Evolutionary conservation across 2,113 vertebrate genomes (phyloP).

Genomic region (Alethe diademata): DNA sequence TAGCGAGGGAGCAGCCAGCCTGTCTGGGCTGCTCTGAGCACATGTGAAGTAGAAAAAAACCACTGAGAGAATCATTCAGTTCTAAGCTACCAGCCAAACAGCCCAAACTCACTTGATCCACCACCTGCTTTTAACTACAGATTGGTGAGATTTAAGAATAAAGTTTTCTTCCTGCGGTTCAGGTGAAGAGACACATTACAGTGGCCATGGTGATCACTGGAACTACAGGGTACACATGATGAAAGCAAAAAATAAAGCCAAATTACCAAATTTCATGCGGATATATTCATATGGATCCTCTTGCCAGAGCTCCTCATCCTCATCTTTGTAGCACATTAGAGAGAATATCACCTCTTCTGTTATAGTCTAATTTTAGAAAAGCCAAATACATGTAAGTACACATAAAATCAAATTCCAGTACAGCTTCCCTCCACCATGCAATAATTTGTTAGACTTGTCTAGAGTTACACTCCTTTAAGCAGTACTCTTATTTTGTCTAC

Average conservation of each 20-base stretch:
- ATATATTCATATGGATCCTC: constrained; percentile 97
- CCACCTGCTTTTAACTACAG: neutral
- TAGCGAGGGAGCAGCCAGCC: neutral
- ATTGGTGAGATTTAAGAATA: neutral
- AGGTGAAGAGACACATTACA: neutral
- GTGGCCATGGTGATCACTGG: neutral
- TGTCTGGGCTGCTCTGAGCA: neutral
- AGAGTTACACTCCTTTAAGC: neutral
- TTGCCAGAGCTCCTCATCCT: constrained; percentile 96
- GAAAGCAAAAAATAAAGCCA: neutral
- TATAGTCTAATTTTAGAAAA: constrained; percentile 77
- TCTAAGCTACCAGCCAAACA: neutral
- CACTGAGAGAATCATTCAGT: neutral
- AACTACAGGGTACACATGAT: neutral
- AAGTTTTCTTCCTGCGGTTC: neutral
- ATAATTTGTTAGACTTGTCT: neutral
- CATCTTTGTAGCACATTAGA: constrained; percentile 98
- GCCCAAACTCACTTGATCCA: neutral
- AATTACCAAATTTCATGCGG: constrained; percentile 95
- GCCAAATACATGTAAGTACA: neutral
- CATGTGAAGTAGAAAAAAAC: neutral
- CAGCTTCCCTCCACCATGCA: neutral
- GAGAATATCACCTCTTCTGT: constrained; percentile 94
- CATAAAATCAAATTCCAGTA: neutral
- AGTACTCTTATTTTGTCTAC: neutral